Conservation (phyloP, 2,113 vertebrate species). For the Actinemys pallida region DNA sequence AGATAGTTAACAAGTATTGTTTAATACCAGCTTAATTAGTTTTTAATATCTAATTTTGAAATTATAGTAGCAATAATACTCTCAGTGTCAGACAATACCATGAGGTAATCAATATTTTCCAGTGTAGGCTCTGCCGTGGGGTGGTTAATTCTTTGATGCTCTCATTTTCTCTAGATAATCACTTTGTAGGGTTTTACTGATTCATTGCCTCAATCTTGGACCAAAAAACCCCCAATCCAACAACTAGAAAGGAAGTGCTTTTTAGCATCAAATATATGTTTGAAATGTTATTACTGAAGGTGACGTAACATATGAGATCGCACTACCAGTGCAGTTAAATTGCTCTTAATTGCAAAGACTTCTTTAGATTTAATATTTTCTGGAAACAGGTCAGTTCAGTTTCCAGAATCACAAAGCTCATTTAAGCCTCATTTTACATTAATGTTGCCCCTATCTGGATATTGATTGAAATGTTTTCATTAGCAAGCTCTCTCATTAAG, state of each 20-base stretch:
- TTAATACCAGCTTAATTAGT: constrained; percentile 25
- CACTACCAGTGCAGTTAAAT: constrained; percentile 20
- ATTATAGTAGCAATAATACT: constrained; percentile 47
- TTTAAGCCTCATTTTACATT: constrained; percentile 9
- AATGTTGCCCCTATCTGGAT: not conserved
- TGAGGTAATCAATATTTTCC: constrained; percentile 24
- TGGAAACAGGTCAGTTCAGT: constrained; percentile 49
- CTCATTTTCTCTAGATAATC: constrained; percentile 63
- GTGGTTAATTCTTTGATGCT: constrained; percentile 69
- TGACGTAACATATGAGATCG: constrained; percentile 17
- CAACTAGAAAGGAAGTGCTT: constrained; percentile 26
- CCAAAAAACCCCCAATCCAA: constrained; percentile 48
- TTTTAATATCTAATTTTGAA: constrained; percentile 63
- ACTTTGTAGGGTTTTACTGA: constrained; percentile 65
- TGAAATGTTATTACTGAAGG: constrained; percentile 51
- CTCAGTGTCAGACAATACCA: constrained; percentile 14
- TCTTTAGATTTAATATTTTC: constrained; percentile 49
- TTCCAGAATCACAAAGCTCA: constrained; percentile 38
- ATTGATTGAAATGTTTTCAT: constrained; percentile 58
- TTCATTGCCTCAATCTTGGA: constrained; percentile 59
- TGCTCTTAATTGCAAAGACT: constrained; percentile 24
- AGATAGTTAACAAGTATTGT: not conserved
- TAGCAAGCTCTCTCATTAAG: constrained; percentile 62
- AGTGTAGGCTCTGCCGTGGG: constrained; percentile 50
- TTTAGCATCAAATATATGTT: constrained; percentile 44